Conservation (phyloP, 2,888 invertebrate species). For the Andrena dorsata region DNA sequence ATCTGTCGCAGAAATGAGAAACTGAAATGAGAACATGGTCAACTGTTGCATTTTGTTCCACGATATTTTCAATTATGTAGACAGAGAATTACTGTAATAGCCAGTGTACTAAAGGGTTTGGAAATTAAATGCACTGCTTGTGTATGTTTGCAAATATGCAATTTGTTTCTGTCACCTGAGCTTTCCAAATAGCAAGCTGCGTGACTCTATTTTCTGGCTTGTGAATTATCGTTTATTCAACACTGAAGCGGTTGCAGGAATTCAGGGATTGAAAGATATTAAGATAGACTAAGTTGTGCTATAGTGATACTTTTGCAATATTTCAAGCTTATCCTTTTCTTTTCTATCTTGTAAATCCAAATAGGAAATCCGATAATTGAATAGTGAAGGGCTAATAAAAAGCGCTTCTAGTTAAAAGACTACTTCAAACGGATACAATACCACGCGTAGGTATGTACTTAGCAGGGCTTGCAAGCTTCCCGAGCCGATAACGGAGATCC, state of each 20-base stretch:
- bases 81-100: background rate
- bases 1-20: background rate
- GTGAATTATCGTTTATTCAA: no score
- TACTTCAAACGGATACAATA: conserved; percentile 1
- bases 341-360: no score
- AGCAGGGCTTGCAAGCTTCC: conserved; percentile 40
- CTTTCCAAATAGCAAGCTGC: no score
- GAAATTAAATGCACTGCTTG: background rate
- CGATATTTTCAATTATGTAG: background rate
- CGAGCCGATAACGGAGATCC: conserved; percentile 62
- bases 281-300: no score
- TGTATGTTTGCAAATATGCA: background rate
- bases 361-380: no score
- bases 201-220: no score
- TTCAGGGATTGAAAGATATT: no score
- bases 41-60: background rate
- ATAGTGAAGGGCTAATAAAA: no score
- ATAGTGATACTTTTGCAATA: no score
- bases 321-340: no score
- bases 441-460: conserved; percentile 49
- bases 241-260: no score
- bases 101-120: background rate
- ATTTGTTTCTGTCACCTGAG: background rate
- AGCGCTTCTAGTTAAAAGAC: no score
- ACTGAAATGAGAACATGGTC: background rate